Evolutionary conservation across 2,888 invertebrate species (phyloP), one percentile per base, ranked within the genome.

Genomic region (Bibio marci): DNA sequence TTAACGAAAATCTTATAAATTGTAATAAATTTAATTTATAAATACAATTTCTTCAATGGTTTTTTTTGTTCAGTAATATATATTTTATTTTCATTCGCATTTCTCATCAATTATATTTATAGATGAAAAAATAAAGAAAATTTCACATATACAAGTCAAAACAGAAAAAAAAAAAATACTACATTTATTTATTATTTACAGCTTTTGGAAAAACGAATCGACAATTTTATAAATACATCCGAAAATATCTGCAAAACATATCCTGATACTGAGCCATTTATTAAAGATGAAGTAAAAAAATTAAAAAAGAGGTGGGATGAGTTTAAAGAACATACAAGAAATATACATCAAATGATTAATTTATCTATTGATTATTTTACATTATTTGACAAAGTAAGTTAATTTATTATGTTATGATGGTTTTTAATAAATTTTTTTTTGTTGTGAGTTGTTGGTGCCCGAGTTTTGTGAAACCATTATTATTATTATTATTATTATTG

Each of bases 291-390:
- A 50, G 54, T 80, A 31, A 62, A 66, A 30, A 68, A 73, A 45
- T 63, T 82, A 39, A 66, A 70, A 53, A 69, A 72, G 32, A 64
- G 69, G 54, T 80, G 81, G 80, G 67, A 70, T 26, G 67, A 69
- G 45, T 70, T 86, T 53, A 73, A 74, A 52, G 67, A 67, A 30
- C 72, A 76, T 53, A 71, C 80, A 14, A 66, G 66, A 35, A 71
- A 72, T 41, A 76, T 75, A 37, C 67, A 78, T 47, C 65, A 65
- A 41, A 66, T 73, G 35, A 70, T 82, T 26, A 72, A 81, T 51
- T 64, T 74, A 40, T 75, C 76, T 44, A 71, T 76, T 31, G 69
- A 76, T 41, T 85, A 81, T 58, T 83, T 77, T 56, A 69, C 70
- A 47, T 62, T 79, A 31, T 67, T 81, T 40, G 80, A 85, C 48